phyloP scores from a whole-genome alignment of 2,113 vertebrate species.

The Scomber japonicus region DNA sequence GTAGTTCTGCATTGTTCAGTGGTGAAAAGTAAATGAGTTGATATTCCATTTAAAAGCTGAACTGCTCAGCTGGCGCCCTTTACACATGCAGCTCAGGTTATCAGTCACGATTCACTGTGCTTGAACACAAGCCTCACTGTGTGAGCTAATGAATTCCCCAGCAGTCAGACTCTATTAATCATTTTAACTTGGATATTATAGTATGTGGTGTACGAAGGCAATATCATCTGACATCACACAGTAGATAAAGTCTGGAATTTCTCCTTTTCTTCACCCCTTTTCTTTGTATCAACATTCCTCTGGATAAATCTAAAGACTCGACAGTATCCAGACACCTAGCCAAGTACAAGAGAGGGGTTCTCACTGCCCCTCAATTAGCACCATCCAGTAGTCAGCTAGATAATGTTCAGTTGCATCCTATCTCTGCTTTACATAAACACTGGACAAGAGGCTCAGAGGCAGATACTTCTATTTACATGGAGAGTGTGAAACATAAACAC shows the following conservation, averaged over 20 bases:
- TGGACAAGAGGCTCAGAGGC: conserved; percentile 47
- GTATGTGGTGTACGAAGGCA: conserved; percentile 22
- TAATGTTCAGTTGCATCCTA: conserved; percentile 65
- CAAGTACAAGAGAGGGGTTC: conserved; percentile 59
- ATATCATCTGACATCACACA: conserved; percentile 50
- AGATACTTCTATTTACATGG: conserved; percentile 66
- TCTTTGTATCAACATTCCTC: conserved; percentile 67
- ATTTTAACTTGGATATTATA: conserved; percentile 26
- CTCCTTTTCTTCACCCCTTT: conserved; percentile 48
- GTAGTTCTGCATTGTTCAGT: conserved; percentile 42
- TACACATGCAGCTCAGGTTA: conserved; percentile 23
- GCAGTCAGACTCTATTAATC: conserved; percentile 20
- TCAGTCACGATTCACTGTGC: background rate
- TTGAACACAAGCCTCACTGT: background rate
- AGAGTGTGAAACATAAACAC: conserved; percentile 59
- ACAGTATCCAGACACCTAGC: conserved; percentile 75
- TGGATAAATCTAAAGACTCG: conserved; percentile 53
- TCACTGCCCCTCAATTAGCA: conserved; percentile 79
- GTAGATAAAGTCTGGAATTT: conserved; percentile 61
- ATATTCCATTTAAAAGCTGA: conserved; percentile 11
- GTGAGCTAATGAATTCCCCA: conserved; percentile 9
- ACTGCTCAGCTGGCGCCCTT: background rate
- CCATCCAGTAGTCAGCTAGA: conserved; percentile 66
- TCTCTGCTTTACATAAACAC: conserved; percentile 78
- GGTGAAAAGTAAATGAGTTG: conserved; percentile 47